Percentiles rank a stretch among this genome's conserved stretches.
phyloP scores from a whole-genome alignment of 2,113 vertebrate species.

The Neomonachus schauinslandi region DNA sequence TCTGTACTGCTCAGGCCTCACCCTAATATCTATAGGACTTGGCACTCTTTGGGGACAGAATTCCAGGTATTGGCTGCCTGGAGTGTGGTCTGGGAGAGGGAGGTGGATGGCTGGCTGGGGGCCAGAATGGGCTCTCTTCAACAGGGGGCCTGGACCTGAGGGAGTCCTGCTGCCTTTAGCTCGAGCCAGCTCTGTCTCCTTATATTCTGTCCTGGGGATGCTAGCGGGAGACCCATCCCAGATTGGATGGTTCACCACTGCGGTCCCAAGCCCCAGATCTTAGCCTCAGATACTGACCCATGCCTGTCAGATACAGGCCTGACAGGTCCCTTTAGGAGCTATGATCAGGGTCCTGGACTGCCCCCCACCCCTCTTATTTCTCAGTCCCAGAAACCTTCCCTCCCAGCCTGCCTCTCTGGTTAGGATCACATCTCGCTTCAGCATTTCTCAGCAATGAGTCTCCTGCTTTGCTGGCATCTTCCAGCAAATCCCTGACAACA shows the following conservation, averaged over 20 bases:
- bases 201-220: not conserved
- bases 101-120: not conserved
- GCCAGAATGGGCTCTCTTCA: not conserved
- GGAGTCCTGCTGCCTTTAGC: not conserved
- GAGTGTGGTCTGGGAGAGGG: not conserved
- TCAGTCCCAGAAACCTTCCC: not conserved
- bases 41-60: not conserved
- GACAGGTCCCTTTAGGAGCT: not conserved
- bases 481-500: not conserved
- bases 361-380: no score
- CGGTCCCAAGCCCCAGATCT: no score
- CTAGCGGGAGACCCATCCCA: not conserved
- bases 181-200: not conserved
- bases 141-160: not conserved
- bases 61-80: not conserved
- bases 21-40: not conserved
- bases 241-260: no score
- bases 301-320: rapidly evolving
- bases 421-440: not conserved
- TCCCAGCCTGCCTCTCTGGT: not conserved
- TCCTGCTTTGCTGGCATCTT: not conserved
- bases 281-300: not conserved
- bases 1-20: not conserved
- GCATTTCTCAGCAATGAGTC: not conserved
- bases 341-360: not conserved